Base-by-base conservation (phyloP, 2,888 invertebrate species). In the Strigamia crassipes region DNA sequence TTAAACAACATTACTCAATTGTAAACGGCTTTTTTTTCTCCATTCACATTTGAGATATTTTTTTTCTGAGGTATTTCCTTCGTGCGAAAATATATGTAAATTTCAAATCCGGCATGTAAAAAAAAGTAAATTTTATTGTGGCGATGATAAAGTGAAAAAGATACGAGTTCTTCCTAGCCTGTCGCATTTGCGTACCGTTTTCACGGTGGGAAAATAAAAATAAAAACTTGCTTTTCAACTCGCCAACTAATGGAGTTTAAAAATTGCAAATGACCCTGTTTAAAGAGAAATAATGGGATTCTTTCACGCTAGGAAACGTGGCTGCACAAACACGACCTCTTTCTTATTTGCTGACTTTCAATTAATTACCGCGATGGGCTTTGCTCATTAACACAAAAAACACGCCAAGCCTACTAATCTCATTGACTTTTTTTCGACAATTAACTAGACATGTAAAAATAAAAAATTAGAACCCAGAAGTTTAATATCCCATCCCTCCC, bases 301-400 rank as follows among this genome's bases (percentile, higher is more conserved):
- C 73, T 73, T 73, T 73, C 73, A 73, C 31, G 73, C 73, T 73
- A 73, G 73, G 4, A 73, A 73, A 27, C 73, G 73, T 73, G 73
- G 73, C 73, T 73, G 73, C 73, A 73, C 73, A 73, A 73, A 73
- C 73, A 73, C 73, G 73, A 73, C 73, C 73, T 73, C 73, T 73
- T 73, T 73, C 73, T 73, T 73, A 73, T 73, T 73, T 73, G 73
- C 73, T 73, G 73, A 73, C 73, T 73, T 73, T 73, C 73, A 73
- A 73, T 73, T 73, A 73, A 73, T 73, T 73, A 73, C 73, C 73
- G 31, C 73, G 73, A 73, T 73, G 73, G 73, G 73, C 73, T 31
- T 73, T 31, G 27, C 73, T 73, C 73, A 73, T 73, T 73, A 73
- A 27, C 73, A 73, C 73, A 73, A 73, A 73, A 73, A 73, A 73